Percentiles rank a stretch among this genome's conserved stretches.
phyloP scores from a whole-genome alignment of 2,113 vertebrate species.

The Leptobrachium leishanense region DNA sequence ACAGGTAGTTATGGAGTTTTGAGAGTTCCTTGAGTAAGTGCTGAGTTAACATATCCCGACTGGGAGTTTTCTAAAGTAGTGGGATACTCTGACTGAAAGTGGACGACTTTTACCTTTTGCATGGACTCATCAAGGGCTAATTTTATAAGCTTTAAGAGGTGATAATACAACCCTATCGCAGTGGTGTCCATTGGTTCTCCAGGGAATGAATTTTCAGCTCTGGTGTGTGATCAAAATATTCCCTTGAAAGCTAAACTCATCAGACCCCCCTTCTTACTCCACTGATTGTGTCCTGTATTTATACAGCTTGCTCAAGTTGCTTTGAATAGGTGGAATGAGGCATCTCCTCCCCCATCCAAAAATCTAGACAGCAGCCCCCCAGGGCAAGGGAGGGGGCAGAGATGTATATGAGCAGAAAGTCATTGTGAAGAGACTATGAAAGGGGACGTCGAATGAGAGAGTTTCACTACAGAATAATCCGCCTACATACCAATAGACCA shows the following conservation, averaged over 20 bases:
- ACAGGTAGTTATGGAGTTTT: too few relatives aligned
- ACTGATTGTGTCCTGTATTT: constrained; percentile 28
- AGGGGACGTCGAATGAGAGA: not conserved
- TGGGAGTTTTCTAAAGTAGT: too few relatives aligned
- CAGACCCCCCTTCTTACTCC: not conserved
- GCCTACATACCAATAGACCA: not conserved
- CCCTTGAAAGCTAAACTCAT: not conserved
- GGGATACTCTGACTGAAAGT: too few relatives aligned
- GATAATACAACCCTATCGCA: not conserved
- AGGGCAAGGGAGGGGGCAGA: constrained; percentile 28
- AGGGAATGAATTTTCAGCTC: not conserved
- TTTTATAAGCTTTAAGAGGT: too few relatives aligned
- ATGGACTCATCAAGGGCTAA: too few relatives aligned
- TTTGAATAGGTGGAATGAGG: constrained; percentile 24
- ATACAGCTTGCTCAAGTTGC: constrained; percentile 39
- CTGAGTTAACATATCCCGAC: too few relatives aligned
- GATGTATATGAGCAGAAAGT: constrained; percentile 16
- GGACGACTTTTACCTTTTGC: too few relatives aligned
- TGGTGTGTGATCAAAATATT: not conserved
- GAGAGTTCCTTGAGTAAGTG: too few relatives aligned
- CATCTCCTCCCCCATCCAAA: constrained; percentile 35
- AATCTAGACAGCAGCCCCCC: constrained; percentile 32
- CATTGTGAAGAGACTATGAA: constrained; percentile 19
- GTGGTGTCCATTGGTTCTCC: not conserved
- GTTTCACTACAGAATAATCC: constrained; percentile 3